Percentiles rank a stretch among this genome's conserved stretches.
Conservation (phyloP, 2,888 invertebrate genomes). For the Melipona beecheii region DNA sequence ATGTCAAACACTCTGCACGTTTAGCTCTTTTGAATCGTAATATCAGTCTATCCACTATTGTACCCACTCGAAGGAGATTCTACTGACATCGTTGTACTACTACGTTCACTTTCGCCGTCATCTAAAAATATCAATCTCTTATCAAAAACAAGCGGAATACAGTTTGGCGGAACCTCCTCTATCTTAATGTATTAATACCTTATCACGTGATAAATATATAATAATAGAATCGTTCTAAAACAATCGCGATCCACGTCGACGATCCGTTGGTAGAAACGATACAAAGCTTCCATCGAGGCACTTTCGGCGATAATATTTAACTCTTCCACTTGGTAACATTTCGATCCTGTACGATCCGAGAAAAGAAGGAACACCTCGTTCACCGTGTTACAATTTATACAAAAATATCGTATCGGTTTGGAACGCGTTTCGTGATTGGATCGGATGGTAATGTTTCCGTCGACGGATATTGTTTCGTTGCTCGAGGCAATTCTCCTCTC, state of each 20-base stretch:
- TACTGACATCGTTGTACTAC: slow-evolving; percentile 32
- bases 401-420: slow-evolving; percentile 4
- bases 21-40: slow-evolving; percentile 30
- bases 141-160: slow-evolving; percentile 28
- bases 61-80: slow-evolving; percentile 49
- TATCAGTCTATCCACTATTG: slow-evolving; percentile 48
- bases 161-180: slow-evolving; percentile 30
- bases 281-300: slow-evolving; percentile 19
- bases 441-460: no score
- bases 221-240: slow-evolving; percentile 24
- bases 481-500: background rate
- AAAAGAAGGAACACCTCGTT: slow-evolving; percentile 19
- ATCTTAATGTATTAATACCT: slow-evolving; percentile 27
- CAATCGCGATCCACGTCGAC: slow-evolving; percentile 2
- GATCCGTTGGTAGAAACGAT: slow-evolving; percentile 17
- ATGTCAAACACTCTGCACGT: background rate
- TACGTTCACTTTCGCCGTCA: slow-evolving; percentile 2
- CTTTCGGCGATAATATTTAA: background rate
- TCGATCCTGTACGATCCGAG: slow-evolving; percentile 25
- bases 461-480: no score
- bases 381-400: background rate
- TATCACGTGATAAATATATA: slow-evolving; percentile 56
- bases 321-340: slow-evolving; percentile 61
- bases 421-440: slow-evolving; percentile 1
- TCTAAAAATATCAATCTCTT: slow-evolving; percentile 26